Percentiles rank a stretch among this genome's conserved stretches.
Conservation (phyloP, 2,888 invertebrate genomes). For the Agrotis segetum region DNA sequence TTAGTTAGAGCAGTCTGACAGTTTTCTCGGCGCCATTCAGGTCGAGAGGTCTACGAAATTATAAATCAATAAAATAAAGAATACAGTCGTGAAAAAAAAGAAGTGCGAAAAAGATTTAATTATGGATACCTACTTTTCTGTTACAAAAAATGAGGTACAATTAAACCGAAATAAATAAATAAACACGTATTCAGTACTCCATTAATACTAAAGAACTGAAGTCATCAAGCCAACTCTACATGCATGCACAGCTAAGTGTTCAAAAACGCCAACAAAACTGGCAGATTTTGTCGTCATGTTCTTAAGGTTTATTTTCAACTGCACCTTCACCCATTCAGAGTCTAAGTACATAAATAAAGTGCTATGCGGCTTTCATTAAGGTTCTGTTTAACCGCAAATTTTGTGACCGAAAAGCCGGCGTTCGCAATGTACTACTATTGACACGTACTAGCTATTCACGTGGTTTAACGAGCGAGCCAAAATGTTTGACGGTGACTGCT, state of each 20-base stretch:
- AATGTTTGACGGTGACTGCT: conserved; percentile 41
- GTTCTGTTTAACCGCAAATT: conserved; percentile 77
- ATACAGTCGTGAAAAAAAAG: no score
- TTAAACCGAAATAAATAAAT: no score
- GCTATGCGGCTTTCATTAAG: conserved; percentile 75
- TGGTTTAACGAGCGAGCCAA: conserved; percentile 54
- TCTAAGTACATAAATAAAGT: conserved; percentile 56
- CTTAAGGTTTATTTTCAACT: conserved; percentile 24
- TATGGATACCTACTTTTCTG: no score
- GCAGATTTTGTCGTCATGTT: conserved; percentile 10
- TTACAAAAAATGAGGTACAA: no score
- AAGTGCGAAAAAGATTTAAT: no score
- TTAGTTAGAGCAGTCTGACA: no score
- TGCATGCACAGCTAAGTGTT: conserved; percentile 4
- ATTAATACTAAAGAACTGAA: not conserved
- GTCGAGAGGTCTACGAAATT: no score
- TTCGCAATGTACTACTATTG: conserved; percentile 58
- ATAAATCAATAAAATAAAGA: no score
- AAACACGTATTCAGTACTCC: not conserved
- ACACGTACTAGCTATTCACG: conserved; percentile 56
- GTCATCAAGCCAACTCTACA: not conserved
- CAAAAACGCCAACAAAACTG: conserved; percentile 1
- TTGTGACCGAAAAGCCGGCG: conserved; percentile 72
- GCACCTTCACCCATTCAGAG: conserved; percentile 19
- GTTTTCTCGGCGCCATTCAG: no score